Evolutionary conservation across 1,140 invertebrate species (phyloP).

Genomic region (Cryptotermes secundus): DNA sequence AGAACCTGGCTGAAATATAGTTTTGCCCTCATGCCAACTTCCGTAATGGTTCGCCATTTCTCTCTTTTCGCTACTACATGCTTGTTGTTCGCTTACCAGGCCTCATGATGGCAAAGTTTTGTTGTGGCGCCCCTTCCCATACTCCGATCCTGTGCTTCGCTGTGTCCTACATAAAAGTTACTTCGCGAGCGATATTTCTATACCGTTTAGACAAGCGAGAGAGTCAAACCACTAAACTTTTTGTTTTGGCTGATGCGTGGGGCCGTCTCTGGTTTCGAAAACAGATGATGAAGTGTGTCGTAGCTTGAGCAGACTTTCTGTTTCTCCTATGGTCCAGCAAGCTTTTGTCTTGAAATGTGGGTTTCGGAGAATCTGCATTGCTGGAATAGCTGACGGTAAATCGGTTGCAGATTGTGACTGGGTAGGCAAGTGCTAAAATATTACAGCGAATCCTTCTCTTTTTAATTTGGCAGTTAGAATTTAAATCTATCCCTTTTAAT

Average conservation of each 20-base stretch:
- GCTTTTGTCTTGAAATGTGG: conserved; percentile 2
- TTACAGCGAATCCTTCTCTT: too few relatives aligned
- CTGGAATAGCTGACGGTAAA: too few relatives aligned
- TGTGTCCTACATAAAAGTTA: neutral
- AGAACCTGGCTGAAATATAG: too few relatives aligned
- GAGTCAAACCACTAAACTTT: neutral
- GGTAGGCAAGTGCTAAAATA: too few relatives aligned
- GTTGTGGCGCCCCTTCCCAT: neutral
- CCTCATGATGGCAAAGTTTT: neutral
- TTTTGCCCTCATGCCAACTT: too few relatives aligned
- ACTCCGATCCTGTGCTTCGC: neutral
- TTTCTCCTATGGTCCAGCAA: neutral
- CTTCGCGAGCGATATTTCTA: neutral
- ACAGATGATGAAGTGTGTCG: conserved; percentile 2
- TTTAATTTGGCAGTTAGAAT: too few relatives aligned
- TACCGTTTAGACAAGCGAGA: neutral
- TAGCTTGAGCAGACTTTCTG: neutral
- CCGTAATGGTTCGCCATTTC: too few relatives aligned
- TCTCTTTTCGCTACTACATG: too few relatives aligned
- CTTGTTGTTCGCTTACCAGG: neutral
- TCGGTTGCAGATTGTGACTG: too few relatives aligned
- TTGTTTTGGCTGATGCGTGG: neutral
- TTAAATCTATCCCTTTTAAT: too few relatives aligned
- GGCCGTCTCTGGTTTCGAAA: conserved; percentile 1
- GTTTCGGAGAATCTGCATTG: neutral